Evolutionary conservation across 2,113 vertebrate genomes (phyloP), one percentile per base, ranked within the genome.

Genomic region (Neolamprologus modestus): DNA sequence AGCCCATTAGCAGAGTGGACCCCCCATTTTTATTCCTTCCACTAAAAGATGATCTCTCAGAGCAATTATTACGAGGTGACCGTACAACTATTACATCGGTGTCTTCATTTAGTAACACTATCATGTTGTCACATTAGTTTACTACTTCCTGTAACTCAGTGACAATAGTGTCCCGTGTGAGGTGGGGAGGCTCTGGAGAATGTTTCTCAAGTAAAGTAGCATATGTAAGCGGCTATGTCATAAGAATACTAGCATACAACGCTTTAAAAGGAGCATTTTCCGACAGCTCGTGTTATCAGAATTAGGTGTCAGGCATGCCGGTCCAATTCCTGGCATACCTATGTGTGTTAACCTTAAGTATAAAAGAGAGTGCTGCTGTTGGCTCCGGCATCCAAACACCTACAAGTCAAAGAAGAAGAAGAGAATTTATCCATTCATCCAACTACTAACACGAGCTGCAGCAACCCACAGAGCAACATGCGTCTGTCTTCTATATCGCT

Each of bases 261-360:
- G 52, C 96, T 97, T 96, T 95, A 97, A 96, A 97, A 95, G 96
- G 96, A 96, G 85, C 83, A 37, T 88, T 94, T 96, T 97, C 96
- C 93, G 93, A 95, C 95, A 92, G 96, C 92, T 85, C 73, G 55
- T 73, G 88, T 93, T 96, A 97, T 97, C 97, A 94, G 88, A 88
- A 89, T 57, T 90, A 97, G 95, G 97, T 97, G 97, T 97, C 92
- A 89, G 94, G 96, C 95, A 97, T 96, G 96, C 83, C 59, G 79
- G 78, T 86, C 59, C 88, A 90, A 95, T 96, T 97, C 96, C 94
- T 92, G 88, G 87, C 95, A 96, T 96, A 87, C 81, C 91, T 85
- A 17, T 40, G 40, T 81, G 81, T 86, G 92, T 92, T 85, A 52
- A 81, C 79, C 85, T 73, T 19, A 31, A 86, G 94, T 96, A 97